These are phyloP conservation scores for Melierax canorus DNA, from an alignment of 2,113 vertebrate genomes.

Conservation along the genomic window DNA sequence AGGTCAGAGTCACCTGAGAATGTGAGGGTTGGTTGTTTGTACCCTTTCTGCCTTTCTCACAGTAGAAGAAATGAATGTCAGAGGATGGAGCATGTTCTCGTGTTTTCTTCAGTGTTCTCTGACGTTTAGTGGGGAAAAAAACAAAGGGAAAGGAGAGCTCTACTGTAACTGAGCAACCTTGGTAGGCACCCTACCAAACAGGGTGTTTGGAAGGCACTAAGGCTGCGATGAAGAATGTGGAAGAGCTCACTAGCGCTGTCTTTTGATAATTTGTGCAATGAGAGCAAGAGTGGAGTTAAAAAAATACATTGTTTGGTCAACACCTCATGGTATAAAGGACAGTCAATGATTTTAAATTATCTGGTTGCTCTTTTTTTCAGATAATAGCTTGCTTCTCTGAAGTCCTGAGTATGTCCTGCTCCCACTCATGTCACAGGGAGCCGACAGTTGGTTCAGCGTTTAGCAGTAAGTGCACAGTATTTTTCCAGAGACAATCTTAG, in stretches of 20 bases:
- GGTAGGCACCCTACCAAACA: not conserved
- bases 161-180: not conserved
- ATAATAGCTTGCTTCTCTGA: not conserved
- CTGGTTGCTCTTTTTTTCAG: not conserved
- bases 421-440: not conserved
- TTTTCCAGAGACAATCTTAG: not conserved
- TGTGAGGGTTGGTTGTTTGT: not conserved
- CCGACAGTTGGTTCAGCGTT: rapidly evolving
- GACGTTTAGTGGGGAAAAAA: not conserved
- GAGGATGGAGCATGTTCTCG: not conserved
- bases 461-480: not conserved
- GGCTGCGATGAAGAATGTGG: not conserved
- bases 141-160: not conserved
- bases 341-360: not conserved
- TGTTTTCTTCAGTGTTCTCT: not conserved
- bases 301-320: not conserved
- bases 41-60: not conserved
- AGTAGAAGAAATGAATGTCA: not conserved
- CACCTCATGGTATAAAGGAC: rapidly evolving
- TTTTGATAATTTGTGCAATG: not conserved
- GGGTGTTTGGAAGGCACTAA: not conserved
- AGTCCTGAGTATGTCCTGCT: not conserved
- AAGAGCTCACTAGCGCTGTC: not conserved
- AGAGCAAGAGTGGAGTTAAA: not conserved
- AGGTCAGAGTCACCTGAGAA: not conserved